Base-by-base conservation (phyloP, 2,797 vertebrate species). In the Carduelis carduelis region DNA sequence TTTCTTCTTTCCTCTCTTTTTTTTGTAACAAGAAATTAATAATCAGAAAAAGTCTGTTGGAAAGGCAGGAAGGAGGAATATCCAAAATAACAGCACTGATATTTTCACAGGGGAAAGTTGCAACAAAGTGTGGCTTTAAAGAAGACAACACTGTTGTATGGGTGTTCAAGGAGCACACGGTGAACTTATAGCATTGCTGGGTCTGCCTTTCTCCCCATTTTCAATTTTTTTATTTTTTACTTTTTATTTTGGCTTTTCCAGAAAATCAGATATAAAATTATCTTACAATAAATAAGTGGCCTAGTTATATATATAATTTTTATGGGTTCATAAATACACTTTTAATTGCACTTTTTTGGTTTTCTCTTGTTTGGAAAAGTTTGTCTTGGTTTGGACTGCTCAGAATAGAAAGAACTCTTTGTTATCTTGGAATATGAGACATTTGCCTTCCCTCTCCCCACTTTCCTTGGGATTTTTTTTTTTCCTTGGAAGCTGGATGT, bases 1-100 rank as follows among this genome's bases (percentile, higher is more conserved):
- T 21, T 22, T 23, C 5, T 14, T 18, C 1, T 15, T 6, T 1
- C 3, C 3, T 0, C 4, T 8, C 9, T 11, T 28, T 37, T 37
- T 34, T 59, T 66, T 50, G 28, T 60, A 27, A 24, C 20, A n/a
- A 50, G 8, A 57, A 39, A 8, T 35, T 85, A 18, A 41, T 71
- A 41, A 55, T 64, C 23, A n/a, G 34, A 71, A 70, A 26, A 82
- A 16, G 3, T 43, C 24, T 81, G 7, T 27, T 66, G n/a, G 65
- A 84, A 81, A 87, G 81, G n/a, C 21, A 63, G 71, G 9, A 78
- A 79, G 26, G 23, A 64, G 28, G n/a, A 68, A 28, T 46, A 52
- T 76, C 28, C 28, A 52, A 68, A 85, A n/a, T n/a, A 46, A 23
- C 41, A 57, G 30, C 46, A 61, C 7, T 75, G 37, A 26, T 85